Evolutionary conservation across 2,113 vertebrate species (phyloP).

Genomic region (Caranx melampygus): DNA sequence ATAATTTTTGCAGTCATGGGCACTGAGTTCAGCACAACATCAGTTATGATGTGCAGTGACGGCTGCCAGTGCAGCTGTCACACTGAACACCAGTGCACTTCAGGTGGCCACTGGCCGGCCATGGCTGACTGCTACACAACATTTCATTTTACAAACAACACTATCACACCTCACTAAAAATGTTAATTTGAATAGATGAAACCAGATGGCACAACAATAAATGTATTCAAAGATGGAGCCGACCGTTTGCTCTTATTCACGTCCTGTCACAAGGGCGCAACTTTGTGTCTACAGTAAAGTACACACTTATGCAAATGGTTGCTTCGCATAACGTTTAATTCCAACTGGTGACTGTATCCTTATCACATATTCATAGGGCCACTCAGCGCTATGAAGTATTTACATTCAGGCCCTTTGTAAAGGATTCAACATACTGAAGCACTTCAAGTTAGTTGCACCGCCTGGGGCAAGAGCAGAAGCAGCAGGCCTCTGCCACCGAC

Average conservation of each 20-base stretch:
- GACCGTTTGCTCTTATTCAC: slow-evolving; percentile 24
- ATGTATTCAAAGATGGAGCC: slow-evolving; percentile 36
- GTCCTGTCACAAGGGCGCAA: slow-evolving; percentile 7
- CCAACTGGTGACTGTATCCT: slow-evolving; percentile 36
- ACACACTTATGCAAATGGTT: slow-evolving; percentile 32
- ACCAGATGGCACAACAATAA: slow-evolving; percentile 44
- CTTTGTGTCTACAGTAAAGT: slow-evolving; percentile 9
- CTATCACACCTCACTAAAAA: slow-evolving; percentile 41
- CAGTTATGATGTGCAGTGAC: slow-evolving; percentile 45
- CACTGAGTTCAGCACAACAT: slow-evolving; percentile 49
- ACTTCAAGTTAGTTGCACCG: slow-evolving; percentile 62
- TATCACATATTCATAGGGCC: slow-evolving; percentile 64
- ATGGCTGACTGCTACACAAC: slow-evolving; percentile 39
- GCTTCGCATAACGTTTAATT: slow-evolving; percentile 37
- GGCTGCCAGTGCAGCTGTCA: slow-evolving; percentile 48
- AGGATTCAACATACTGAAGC: slow-evolving; percentile 53
- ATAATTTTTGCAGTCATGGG: slow-evolving; percentile 50
- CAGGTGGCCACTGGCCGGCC: slow-evolving; percentile 45
- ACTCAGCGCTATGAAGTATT: slow-evolving; percentile 68
- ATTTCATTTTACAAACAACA: slow-evolving; percentile 38
- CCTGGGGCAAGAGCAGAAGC: slow-evolving; percentile 56
- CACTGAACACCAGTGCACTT: slow-evolving; percentile 42
- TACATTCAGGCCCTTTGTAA: slow-evolving; percentile 56
- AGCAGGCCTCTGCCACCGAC: slow-evolving; percentile 46
- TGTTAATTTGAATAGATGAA: slow-evolving; percentile 57